Conservation (phyloP, 2,888 invertebrate genomes). For the Megamerina dolium region DNA sequence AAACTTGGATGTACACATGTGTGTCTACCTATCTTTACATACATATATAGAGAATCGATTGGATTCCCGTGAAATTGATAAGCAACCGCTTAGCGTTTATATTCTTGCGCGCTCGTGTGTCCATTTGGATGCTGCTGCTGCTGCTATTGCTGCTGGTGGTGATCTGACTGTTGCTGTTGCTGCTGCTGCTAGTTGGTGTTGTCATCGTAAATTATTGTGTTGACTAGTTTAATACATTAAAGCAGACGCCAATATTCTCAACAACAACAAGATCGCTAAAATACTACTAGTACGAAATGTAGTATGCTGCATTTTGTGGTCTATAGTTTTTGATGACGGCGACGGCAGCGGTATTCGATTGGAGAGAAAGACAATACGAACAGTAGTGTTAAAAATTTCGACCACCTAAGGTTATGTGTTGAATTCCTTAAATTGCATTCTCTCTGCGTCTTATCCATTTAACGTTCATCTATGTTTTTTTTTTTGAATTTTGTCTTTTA, state of each 20-base stretch:
- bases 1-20: too few relatives aligned
- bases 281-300: too few relatives aligned
- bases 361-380: slow-evolving; percentile 5
- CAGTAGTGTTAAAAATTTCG: slow-evolving; percentile 43
- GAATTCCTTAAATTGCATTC: slow-evolving; percentile 2
- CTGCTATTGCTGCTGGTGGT: background rate
- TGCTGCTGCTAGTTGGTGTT: slow-evolving; percentile 13
- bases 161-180: slow-evolving; percentile 7
- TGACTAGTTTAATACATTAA: slow-evolving; percentile 29
- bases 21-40: too few relatives aligned
- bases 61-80: slow-evolving; percentile 44
- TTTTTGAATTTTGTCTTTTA: background rate
- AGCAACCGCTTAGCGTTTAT: slow-evolving; percentile 22
- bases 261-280: slow-evolving; percentile 2
- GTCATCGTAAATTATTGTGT: slow-evolving; percentile 38
- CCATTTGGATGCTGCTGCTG: background rate
- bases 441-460: background rate
- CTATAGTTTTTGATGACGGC: slow-evolving; percentile 1
- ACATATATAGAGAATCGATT: too few relatives aligned
- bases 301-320: too few relatives aligned
- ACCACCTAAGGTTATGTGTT: slow-evolving; percentile 35
- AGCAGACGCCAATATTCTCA: slow-evolving; percentile 1
- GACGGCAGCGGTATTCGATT: background rate
- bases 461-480: background rate
- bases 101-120: too few relatives aligned